Evolutionary conservation across 2,113 vertebrate genomes (phyloP), one percentile per base, ranked within the genome.

Genomic region (Pantherophis guttatus): DNA sequence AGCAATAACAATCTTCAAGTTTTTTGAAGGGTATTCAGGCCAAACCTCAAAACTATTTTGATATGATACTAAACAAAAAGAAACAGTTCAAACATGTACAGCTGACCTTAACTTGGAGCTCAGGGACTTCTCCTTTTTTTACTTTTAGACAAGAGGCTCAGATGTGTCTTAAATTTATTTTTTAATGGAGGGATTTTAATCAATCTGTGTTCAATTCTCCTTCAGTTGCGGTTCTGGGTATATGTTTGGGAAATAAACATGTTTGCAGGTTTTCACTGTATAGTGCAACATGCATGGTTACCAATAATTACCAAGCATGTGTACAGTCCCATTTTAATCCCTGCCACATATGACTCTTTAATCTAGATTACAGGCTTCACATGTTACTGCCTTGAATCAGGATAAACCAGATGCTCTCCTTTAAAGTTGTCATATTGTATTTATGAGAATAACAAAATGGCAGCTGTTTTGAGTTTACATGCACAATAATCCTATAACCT

Each of bases 1-100:
- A 97, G 95, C 97, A 97, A 93, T 97, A 95, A 95, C 62, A 58
- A 89, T 95, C 95, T 53, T 95, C 92, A 87, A 93, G 90, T 39
- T 21, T 53, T 48, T 93, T 94, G 90, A 53, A 88, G 2, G 0
- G 86, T 91, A 53, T 70, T 48, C 50, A 95, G 96, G 92, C 89
- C 58, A 44, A 91, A 90, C 89, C 53, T 92, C 94, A 90, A 92
- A 92, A 87, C 33, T 81, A 44, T 81, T 81, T 81, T 81, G 75
- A 81, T 81, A 81, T 21, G 17, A 81, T 81, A 44, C 75, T 81
- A 44, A 44, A 81, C 75, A 81, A 81, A 81, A 81, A 81, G 75
- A 44, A 44, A 81, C 33, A 44, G 33, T 81, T 81, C 75, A 44
- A 81, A 81, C 75, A 44, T 44, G 75, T 44, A 81, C 17, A 81